Evolutionary conservation across 2,888 invertebrate genomes (phyloP).

Genomic region (Diabrotica balteata): DNA sequence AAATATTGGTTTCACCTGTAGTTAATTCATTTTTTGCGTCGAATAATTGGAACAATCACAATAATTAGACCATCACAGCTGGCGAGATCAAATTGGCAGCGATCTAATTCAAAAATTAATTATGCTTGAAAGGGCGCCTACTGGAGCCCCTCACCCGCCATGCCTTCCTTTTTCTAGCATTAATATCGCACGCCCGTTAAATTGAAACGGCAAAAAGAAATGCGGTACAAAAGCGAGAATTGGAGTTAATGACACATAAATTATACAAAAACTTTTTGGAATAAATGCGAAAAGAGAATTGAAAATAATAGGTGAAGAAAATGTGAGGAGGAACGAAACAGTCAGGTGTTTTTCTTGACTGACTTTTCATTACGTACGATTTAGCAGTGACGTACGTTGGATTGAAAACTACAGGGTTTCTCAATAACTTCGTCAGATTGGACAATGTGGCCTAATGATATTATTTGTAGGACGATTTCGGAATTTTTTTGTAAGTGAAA

Average conservation of each 20-base stretch:
- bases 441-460: no score
- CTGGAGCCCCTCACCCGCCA: slow-evolving; percentile 7
- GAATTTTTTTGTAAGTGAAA: no score
- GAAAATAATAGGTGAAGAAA: slow-evolving; percentile 49
- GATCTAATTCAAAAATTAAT: slow-evolving; percentile 32
- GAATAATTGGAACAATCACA: slow-evolving; percentile 11
- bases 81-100: slow-evolving; percentile 2
- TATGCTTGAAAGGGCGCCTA: slow-evolving; percentile 27
- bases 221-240: slow-evolving; percentile 33
- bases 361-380: slow-evolving; percentile 5
- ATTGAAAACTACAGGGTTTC: no score
- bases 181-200: slow-evolving; percentile 36
- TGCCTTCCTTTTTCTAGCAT: slow-evolving; percentile 15
- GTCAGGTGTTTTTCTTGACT: slow-evolving; percentile 30
- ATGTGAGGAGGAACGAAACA: slow-evolving; percentile 34
- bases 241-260: slow-evolving; percentile 54
- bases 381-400: slow-evolving; percentile 2
- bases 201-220: slow-evolving; percentile 31
- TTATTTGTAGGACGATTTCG: no score
- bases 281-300: slow-evolving; percentile 48
- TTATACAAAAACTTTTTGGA: slow-evolving; percentile 52
- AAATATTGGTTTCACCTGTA: no score
- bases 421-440: no score
- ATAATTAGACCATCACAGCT: slow-evolving; percentile 25
- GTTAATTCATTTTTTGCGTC: no score